Evolutionary conservation across 1,140 invertebrate genomes (phyloP), one percentile per base, ranked within the genome.

Genomic region (Drosophila ironensis): DNA sequence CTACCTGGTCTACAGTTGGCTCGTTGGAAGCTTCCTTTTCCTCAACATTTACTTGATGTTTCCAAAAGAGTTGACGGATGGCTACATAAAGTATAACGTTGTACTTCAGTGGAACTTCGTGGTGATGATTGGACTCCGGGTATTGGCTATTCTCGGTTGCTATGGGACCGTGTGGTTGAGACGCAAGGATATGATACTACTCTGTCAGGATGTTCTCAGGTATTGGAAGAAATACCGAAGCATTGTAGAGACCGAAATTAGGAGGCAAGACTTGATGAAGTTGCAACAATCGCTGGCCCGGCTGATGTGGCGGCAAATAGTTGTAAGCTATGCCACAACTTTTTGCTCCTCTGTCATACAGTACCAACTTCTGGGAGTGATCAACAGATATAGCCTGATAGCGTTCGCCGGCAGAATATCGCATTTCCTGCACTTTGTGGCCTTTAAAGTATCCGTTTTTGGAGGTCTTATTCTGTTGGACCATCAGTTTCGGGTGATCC

Each of bases 51-150:
- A 61, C 16, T 51, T 9, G 0, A 42, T 78, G 19, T 1, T 73
- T 1, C 59, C 64, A 1, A 12, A 7, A 1, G 30, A 8, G 8
- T 5, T 67, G 0, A 7, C 53, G n/a, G 52, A 41, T 0, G 51
- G 40, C 2, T 84, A 84, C 14, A 71, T 74, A 3, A 61, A 27
- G 11, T 25, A 59, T 33, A 78, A 78, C 40, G 51, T 78, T 3
- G 24, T 86, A 1, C 52, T 84, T 9, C 74, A 71, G 22, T 57
- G 63, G 40, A 51, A 38, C 28, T 50, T 67, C 5, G 14, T 66
- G 17, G 22, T 56, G 2, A 25, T 14, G 4, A 1, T 46, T 6
- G 2, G 2, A 0, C 14, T 70, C 0, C 57, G 71, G 4, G 1
- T 44, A 0, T 1, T 44, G 1, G 47, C 38, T 2, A 6, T 71